phyloP scores from a whole-genome alignment of 2,888 invertebrate genomes.

The Steinernema scapterisci region DNA sequence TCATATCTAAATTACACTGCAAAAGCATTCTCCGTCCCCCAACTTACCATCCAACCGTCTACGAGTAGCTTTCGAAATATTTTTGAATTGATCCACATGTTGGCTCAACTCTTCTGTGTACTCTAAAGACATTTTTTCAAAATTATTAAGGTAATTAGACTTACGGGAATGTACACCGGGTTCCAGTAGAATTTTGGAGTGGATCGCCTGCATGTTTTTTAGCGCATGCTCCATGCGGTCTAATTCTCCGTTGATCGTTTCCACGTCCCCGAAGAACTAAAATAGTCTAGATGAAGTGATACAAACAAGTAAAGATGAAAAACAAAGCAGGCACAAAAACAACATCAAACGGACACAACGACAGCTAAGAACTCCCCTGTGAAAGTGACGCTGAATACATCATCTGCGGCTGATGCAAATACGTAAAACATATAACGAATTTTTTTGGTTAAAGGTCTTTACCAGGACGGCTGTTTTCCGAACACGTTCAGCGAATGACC shows the following conservation, averaged over 20 bases:
- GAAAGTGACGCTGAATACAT: not conserved
- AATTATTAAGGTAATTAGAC: not conserved
- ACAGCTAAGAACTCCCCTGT: constrained; percentile 16
- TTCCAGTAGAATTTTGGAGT: constrained; percentile 41
- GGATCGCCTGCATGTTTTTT: constrained; percentile 39
- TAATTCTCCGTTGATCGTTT: constrained; percentile 30
- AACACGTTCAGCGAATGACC: too few species aligned
- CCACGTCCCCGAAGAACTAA: not conserved
- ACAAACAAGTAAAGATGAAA: constrained; percentile 41
- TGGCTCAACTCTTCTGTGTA: constrained; percentile 42
- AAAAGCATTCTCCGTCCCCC: not conserved
- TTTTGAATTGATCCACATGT: constrained; percentile 38
- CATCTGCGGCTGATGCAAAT: not conserved
- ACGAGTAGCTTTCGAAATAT: constrained; percentile 36
- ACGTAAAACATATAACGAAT: not conserved
- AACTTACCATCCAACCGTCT: constrained; percentile 34
- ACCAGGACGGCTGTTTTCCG: too few species aligned
- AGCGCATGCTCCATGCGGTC: constrained; percentile 37
- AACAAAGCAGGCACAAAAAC: not conserved
- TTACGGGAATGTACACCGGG: constrained; percentile 42
- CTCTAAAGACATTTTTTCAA: constrained; percentile 27
- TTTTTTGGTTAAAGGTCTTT: too few species aligned
- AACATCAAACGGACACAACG: not conserved
- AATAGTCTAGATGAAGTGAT: constrained; percentile 14
- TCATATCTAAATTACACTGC: constrained; percentile 36